Percentiles rank a stretch among this genome's conserved stretches.
Evolutionary conservation across 2,113 vertebrate genomes (phyloP).

Genomic region (Tragelaphus strepsiceros): DNA sequence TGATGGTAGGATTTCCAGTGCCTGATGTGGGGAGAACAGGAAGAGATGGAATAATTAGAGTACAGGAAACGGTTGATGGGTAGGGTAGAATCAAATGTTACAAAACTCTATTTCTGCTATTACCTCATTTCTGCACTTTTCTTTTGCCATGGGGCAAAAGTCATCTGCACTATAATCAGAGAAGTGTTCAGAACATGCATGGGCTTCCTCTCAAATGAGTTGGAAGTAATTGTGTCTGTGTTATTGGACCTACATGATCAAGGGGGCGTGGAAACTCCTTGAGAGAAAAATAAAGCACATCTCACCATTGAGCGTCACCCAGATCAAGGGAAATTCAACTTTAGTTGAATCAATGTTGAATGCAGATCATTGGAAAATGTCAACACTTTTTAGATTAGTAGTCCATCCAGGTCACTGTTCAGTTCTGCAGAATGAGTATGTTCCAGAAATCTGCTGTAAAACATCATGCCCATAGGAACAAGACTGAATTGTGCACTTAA

Average conservation of each 20-base stretch:
- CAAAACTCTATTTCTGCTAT: background rate
- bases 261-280: background rate
- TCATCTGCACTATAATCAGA: background rate
- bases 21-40: background rate
- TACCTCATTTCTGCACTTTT: background rate
- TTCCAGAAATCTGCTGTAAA: background rate
- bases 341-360: background rate
- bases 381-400: background rate
- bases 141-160: background rate
- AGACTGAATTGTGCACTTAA: background rate
- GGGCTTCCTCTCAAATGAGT: background rate
- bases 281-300: background rate
- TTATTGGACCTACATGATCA: background rate
- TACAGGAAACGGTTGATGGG: background rate
- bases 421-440: background rate
- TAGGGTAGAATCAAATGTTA: background rate
- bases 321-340: background rate
- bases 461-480: background rate
- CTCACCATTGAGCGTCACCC: background rate
- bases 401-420: background rate
- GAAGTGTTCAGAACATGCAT: background rate
- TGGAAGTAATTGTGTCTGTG: background rate
- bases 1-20: background rate
- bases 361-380: background rate
- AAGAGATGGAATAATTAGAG: background rate